phyloP scores from a whole-genome alignment of 2,888 invertebrate species.

The Sphinx pinastri region DNA sequence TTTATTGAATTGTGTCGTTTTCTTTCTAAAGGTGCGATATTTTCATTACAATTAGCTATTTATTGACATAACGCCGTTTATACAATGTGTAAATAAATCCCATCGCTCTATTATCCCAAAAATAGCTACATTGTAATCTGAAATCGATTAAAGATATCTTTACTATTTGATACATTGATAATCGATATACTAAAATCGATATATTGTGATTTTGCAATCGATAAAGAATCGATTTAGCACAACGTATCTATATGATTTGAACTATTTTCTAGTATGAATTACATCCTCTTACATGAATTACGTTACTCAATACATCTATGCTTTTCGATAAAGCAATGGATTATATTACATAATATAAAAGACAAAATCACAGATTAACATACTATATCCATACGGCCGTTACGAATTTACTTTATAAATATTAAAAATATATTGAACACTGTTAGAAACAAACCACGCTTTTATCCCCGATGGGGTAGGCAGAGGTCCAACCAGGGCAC shows the following conservation, averaged over 20 bases:
- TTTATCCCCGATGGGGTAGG: no score
- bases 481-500: no score
- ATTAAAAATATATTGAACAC: neutral
- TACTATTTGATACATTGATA: neutral
- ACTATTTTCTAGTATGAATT: no score
- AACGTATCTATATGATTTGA: no score
- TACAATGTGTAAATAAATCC: neutral
- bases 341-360: neutral
- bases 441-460: no score
- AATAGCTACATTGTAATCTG: neutral
- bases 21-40: no score
- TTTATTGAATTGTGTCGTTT: no score
- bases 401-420: neutral
- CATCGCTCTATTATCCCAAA: neutral
- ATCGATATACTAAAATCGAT: neutral
- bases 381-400: neutral
- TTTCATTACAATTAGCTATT: neutral
- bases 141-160: neutral
- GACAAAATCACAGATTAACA: slow-evolving; percentile 9
- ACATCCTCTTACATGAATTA: no score
- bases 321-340: neutral
- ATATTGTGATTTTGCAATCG: neutral
- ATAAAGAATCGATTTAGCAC: neutral
- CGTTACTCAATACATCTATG: neutral
- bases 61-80: neutral